Evolutionary conservation across 1,140 invertebrate genomes (phyloP), one percentile per base, ranked within the genome.

Genomic region (Drosophila melanogaster): DNA sequence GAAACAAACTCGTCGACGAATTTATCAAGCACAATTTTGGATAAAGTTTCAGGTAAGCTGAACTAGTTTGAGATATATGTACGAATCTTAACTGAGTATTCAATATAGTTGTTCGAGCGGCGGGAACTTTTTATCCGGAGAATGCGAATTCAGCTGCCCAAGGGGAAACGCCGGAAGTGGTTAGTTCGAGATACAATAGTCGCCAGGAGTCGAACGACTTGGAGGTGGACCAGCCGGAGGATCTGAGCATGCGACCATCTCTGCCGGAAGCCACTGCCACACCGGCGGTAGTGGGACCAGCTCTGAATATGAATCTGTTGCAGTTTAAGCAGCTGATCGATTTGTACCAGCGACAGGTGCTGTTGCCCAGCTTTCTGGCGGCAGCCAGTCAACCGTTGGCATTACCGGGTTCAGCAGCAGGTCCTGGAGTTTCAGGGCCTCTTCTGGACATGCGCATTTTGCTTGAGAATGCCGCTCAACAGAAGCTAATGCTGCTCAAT

Each of bases 81-180:
- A 30, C 8, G 7, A 30, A 30, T 8, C 30, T 26, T 46, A 1
- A 11, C 17, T 10, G 8, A 10, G 3, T 8, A 30, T 10, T 10
- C 17, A 8, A 30, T 5, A 30, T 14, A 93, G 93, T 93, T 51
- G 92, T 92, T 43, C 92, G 91, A 24, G 92, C 92, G 0, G 77
- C 91, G 3, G 91, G 91, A 24, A 92, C 91, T 61, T 93, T 54
- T 87, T 93, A 61, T 91, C 93, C 71, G 81, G 90, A 62, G 90
- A 77, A 91, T 7, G 58, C 66, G 3, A 80, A n/a, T 19, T 26
- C 65, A 5, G 15, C 44, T 4, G 2, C 35, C 2, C 44, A 3
- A 6, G 24, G 26, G 0, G 51, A 47, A n/a, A 10, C 15, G 43
- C n/a, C 38, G 3, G 49, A 59, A 1, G 15, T 17, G n/a, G 12